Percentiles rank a stretch among this genome's conserved stretches.
Conservation (phyloP, 2,797 vertebrate genomes). For the Margarornis squamiger region DNA sequence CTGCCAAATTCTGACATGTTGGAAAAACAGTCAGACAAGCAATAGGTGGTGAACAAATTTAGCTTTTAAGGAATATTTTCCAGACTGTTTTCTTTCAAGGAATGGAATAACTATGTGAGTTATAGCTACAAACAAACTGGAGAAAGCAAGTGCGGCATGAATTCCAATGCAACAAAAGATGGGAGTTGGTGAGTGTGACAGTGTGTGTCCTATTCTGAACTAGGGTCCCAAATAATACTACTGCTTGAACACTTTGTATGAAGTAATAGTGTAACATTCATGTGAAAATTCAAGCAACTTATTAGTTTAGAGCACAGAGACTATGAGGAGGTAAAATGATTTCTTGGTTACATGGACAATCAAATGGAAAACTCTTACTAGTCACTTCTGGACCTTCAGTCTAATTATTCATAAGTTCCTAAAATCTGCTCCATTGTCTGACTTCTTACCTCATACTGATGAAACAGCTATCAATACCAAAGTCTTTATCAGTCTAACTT, state of each 20-base stretch:
- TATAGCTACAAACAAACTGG: background rate
- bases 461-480: background rate
- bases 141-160: background rate
- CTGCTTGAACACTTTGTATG: background rate
- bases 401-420: background rate
- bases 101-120: background rate
- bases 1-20: background rate
- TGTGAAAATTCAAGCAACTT: background rate
- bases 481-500: background rate
- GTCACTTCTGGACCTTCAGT: background rate
- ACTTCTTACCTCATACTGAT: background rate
- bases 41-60: background rate
- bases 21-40: background rate
- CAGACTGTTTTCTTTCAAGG: background rate
- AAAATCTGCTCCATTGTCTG: background rate
- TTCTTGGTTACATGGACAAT: background rate
- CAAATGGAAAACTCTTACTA: background rate
- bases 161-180: background rate
- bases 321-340: background rate
- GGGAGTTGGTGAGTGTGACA: background rate
- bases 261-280: background rate
- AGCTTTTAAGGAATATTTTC: background rate
- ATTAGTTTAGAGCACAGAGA: background rate
- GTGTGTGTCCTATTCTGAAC: background rate
- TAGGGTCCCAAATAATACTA: background rate